Percentiles rank a stretch among this genome's conserved stretches.
Evolutionary conservation across 2,888 invertebrate genomes (phyloP).

Genomic region (Hyles lineata): DNA sequence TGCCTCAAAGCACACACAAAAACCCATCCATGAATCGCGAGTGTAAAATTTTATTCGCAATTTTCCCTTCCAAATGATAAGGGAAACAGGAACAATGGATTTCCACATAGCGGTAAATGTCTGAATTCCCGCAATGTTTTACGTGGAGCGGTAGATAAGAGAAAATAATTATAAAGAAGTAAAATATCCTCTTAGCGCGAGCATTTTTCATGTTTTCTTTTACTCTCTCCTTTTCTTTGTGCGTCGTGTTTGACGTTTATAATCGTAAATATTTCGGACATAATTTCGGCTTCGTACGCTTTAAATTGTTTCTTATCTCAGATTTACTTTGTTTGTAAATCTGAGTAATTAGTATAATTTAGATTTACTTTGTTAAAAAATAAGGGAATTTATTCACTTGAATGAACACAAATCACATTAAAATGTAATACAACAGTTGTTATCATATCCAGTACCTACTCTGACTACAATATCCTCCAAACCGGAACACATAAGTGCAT

Average conservation of each 20-base stretch:
- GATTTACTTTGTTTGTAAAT: neutral
- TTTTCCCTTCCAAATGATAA: slow-evolving; percentile 42
- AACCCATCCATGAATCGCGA: slow-evolving; percentile 8
- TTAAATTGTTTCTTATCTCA: neutral
- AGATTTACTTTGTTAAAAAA: neutral
- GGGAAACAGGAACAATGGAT: slow-evolving; percentile 39
- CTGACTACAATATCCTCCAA: no score
- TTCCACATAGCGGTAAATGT: slow-evolving; percentile 43
- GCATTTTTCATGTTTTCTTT: slow-evolving; percentile 35
- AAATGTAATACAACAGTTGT: no score
- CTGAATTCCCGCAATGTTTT: slow-evolving; percentile 36
- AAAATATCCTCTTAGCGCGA: slow-evolving; percentile 33
- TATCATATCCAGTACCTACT: no score
- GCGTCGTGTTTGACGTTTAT: slow-evolving; percentile 24
- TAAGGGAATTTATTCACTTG: no score
- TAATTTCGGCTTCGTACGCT: neutral
- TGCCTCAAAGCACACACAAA: neutral
- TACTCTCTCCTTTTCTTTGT: slow-evolving; percentile 32
- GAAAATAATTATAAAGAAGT: slow-evolving; percentile 42
- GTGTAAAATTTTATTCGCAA: slow-evolving; percentile 38
- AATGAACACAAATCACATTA: no score
- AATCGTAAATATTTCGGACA: slow-evolving; percentile 4
- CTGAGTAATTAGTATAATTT: neutral
- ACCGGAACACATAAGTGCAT: no score
- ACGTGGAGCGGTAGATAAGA: slow-evolving; percentile 38